Conservation (phyloP, 2,888 invertebrate species). For the Sminthurinus aureus region DNA sequence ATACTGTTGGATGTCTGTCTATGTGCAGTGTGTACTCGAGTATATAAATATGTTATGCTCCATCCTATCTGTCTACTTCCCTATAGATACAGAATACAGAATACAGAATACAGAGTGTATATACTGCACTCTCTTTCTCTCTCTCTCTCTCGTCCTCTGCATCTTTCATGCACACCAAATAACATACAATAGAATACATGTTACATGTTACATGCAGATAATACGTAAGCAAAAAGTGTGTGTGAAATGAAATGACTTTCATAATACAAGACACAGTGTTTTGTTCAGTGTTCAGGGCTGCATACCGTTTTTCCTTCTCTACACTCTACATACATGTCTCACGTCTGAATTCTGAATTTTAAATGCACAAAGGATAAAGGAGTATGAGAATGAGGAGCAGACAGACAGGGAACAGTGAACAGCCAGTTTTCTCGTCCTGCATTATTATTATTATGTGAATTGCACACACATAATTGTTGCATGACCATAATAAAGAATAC, state of each 20-base stretch:
- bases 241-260: neutral
- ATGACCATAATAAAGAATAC: slow-evolving; percentile 6
- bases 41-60: neutral
- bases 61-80: too few species aligned
- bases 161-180: neutral
- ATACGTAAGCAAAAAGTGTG: neutral
- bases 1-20: too few species aligned
- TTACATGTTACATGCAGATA: neutral
- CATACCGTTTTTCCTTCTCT: neutral
- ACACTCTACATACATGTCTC: neutral
- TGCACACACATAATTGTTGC: slow-evolving; percentile 17
- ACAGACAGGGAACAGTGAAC: neutral
- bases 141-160: neutral
- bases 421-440: slow-evolving; percentile 13
- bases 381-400: neutral
- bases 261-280: neutral
- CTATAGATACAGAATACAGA: too few species aligned
- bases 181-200: too few species aligned
- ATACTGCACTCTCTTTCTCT: too few species aligned
- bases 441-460: slow-evolving; percentile 1
- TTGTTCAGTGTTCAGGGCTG: neutral
- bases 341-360: neutral
- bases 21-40: neutral
- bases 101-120: too few species aligned
- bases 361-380: neutral